These are phyloP conservation scores for Stramonita haemastoma DNA, from an alignment of 2,888 invertebrate species.

Conservation along the genomic window DNA sequence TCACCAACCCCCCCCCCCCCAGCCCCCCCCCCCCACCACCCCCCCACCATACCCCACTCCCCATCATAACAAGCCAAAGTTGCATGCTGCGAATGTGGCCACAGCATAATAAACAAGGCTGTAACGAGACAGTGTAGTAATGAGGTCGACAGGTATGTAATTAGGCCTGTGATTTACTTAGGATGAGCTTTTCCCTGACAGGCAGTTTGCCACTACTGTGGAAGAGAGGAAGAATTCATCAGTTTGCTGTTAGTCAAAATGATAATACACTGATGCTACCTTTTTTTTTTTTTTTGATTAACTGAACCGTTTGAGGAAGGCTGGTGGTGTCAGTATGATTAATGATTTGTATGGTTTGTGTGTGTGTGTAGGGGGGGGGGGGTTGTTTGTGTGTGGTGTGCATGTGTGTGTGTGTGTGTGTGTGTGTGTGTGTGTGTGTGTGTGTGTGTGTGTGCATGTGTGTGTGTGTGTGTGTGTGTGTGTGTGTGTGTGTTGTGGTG, in stretches of 20 bases:
- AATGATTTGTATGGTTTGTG: not conserved
- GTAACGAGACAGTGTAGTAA: too few relatives aligned
- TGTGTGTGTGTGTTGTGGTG: not conserved
- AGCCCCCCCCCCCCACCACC: too few relatives aligned
- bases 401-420: not conserved
- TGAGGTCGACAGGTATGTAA: too few relatives aligned
- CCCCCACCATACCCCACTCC: too few relatives aligned
- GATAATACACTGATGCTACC: not conserved
- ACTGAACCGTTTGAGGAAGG: not conserved
- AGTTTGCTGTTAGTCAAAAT: not conserved
- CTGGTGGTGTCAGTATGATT: not conserved
- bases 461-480: not conserved
- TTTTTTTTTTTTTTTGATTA: not conserved
- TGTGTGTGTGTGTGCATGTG: not conserved
- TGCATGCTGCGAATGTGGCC: too few relatives aligned
- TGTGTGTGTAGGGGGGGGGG: not conserved
- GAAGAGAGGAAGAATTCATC: not conserved
- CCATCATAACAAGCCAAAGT: too few relatives aligned
- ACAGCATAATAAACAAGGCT: too few relatives aligned
- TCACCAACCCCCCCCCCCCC: too few relatives aligned
- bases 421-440: not conserved
- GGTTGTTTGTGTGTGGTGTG: not conserved
- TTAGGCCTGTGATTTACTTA: too few relatives aligned
- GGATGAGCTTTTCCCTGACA: too few relatives aligned
- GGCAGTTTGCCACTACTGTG: too few relatives aligned